phyloP scores from a whole-genome alignment of 2,113 vertebrate genomes.

The Leucosticte australis region DNA sequence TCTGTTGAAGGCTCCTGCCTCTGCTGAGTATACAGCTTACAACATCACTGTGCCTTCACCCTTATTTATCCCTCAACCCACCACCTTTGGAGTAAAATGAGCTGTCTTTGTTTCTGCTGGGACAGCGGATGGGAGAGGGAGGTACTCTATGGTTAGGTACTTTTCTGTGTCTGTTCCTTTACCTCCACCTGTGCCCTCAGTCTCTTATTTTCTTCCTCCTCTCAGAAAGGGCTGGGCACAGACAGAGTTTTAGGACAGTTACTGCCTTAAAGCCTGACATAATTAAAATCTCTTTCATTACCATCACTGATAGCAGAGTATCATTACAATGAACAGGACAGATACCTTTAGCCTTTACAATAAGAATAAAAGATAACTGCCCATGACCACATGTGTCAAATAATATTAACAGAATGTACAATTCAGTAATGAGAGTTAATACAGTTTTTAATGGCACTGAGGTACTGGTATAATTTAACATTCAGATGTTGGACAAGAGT shows the following conservation, averaged over 20 bases:
- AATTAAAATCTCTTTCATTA: slow-evolving; percentile 13
- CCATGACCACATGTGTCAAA: not conserved
- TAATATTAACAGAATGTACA: not conserved
- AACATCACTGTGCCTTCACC: not conserved
- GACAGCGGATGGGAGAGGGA: not conserved
- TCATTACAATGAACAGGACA: not conserved
- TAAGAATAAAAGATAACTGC: not conserved
- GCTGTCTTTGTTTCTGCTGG: not conserved
- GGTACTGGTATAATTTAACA: not conserved
- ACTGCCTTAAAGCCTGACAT: not conserved
- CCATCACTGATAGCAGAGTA: not conserved
- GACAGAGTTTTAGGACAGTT: not conserved
- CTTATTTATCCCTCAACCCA: not conserved
- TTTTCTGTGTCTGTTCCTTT: not conserved
- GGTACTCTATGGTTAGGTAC: not conserved
- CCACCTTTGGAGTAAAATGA: not conserved
- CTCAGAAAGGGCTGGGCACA: not conserved
- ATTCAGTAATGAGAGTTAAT: not conserved
- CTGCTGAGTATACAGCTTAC: not conserved
- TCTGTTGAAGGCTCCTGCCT: not conserved
- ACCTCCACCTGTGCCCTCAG: not conserved
- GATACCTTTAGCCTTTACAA: not conserved
- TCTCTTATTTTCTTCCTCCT: not conserved
- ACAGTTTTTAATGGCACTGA: not conserved
- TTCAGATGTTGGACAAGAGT: not conserved